Conservation (phyloP, 2,113 vertebrate genomes). For the Lophius piscatorius region DNA sequence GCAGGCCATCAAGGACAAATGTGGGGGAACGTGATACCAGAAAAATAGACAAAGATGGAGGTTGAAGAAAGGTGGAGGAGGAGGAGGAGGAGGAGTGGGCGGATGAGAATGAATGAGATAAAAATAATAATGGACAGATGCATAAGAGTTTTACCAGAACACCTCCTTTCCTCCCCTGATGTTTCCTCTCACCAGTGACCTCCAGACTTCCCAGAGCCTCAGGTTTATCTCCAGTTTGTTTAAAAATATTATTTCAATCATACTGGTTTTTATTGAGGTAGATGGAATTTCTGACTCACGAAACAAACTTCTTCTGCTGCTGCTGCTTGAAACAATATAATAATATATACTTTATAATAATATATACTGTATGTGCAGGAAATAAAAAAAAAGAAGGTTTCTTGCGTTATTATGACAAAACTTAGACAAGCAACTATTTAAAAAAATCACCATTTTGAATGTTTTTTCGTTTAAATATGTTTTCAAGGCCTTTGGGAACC, state of each 20-base stretch:
- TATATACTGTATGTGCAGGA: no score
- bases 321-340: no score
- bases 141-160: slow-evolving; percentile 53
- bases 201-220: neutral
- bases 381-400: no score
- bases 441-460: no score
- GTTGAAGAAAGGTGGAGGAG: neutral
- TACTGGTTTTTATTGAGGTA: no score
- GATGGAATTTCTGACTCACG: no score
- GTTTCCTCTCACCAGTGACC: slow-evolving; percentile 19
- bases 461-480: no score
- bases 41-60: slow-evolving; percentile 8
- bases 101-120: slow-evolving; percentile 27
- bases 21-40: slow-evolving; percentile 27
- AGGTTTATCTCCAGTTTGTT: neutral
- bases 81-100: slow-evolving; percentile 12
- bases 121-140: slow-evolving; percentile 57
- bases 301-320: no score
- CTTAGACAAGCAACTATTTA: no score
- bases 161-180: slow-evolving; percentile 32
- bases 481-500: no score
- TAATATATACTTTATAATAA: neutral
- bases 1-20: slow-evolving; percentile 13
- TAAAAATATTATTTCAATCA: no score
- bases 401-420: no score